These are phyloP conservation scores for Trissoscelio sp. DNA, from an alignment of 2,888 invertebrate genomes.

Conservation along the genomic window DNA sequence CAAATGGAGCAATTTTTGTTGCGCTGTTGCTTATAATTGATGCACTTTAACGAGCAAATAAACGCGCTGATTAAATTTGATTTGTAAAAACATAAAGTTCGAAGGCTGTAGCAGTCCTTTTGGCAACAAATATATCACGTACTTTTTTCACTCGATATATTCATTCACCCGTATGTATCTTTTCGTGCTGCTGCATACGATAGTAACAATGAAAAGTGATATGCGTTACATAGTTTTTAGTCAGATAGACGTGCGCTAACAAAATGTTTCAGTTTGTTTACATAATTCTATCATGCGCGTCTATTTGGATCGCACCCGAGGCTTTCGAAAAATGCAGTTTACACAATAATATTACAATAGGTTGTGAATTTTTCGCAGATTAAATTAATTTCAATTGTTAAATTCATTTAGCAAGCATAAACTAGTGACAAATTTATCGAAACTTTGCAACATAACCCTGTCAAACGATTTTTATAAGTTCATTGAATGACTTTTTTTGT, in stretches of 20 bases:
- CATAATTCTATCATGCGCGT: conserved; percentile 19
- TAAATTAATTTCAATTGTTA: conserved; percentile 23
- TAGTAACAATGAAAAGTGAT: conserved; percentile 52
- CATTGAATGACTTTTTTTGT: conserved; percentile 12
- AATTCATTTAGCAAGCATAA: conserved; percentile 3
- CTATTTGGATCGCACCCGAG: conserved; percentile 17
- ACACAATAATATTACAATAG: conserved; percentile 24
- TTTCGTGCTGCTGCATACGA: conserved; percentile 45
- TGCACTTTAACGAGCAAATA: too few species aligned
- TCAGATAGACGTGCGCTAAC: conserved; percentile 27
- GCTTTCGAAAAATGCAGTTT: conserved; percentile 6
- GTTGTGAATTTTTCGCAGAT: background rate
- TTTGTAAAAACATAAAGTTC: conserved; percentile 14
- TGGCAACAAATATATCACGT: conserved; percentile 31
- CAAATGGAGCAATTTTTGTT: too few species aligned
- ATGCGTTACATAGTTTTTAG: conserved; percentile 29
- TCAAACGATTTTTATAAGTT: background rate
- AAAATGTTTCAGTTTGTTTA: conserved; percentile 46
- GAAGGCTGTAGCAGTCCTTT: conserved; percentile 13
- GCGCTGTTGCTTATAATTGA: too few species aligned
- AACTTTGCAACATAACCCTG: background rate
- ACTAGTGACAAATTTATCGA: background rate
- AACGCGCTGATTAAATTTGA: conserved; percentile 8
- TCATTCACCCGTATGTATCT: conserved; percentile 23
- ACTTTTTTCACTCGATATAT: conserved; percentile 24